A percentile compares a stretch with the other conserved stretches of the same genome.
Evolutionary conservation across 2,888 invertebrate species (phyloP).

Genomic region (Phengaris arion): DNA sequence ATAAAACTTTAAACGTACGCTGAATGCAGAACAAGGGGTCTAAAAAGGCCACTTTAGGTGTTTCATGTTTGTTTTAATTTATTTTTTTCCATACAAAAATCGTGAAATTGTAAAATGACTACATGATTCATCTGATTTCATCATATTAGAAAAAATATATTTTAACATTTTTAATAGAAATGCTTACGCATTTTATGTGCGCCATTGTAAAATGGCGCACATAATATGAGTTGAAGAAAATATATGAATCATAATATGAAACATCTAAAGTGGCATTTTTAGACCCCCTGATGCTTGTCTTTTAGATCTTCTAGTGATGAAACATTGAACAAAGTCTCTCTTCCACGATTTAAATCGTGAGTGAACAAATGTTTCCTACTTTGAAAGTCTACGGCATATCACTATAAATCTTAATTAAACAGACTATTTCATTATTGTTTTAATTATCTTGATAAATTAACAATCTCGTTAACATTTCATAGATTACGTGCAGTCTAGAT

Average conservation of each 20-base stretch:
- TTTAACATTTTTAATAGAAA: no score
- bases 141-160: no score
- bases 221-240: no score
- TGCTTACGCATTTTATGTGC: no score
- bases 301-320: neutral
- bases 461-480: conserved; percentile 4
- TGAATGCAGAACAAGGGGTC: neutral
- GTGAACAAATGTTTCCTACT: conserved; percentile 15
- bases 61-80: no score
- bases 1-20: neutral
- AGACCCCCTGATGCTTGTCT: neutral
- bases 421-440: conserved; percentile 6
- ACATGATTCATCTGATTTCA: no score
- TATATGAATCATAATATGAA: no score
- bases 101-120: no score
- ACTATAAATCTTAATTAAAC: conserved; percentile 17
- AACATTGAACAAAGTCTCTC: conserved; percentile 8
- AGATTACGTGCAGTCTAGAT: neutral
- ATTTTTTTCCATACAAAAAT: no score
- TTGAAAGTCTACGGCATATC: conserved; percentile 18
- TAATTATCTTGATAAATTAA: conserved; percentile 9
- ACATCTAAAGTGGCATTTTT: no score
- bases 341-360: conserved; percentile 13
- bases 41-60: no score
- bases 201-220: no score